Percentiles rank a stretch among this genome's conserved stretches.
Evolutionary conservation across 2,888 invertebrate species (phyloP).

Genomic region (Metallyticus violacea): DNA sequence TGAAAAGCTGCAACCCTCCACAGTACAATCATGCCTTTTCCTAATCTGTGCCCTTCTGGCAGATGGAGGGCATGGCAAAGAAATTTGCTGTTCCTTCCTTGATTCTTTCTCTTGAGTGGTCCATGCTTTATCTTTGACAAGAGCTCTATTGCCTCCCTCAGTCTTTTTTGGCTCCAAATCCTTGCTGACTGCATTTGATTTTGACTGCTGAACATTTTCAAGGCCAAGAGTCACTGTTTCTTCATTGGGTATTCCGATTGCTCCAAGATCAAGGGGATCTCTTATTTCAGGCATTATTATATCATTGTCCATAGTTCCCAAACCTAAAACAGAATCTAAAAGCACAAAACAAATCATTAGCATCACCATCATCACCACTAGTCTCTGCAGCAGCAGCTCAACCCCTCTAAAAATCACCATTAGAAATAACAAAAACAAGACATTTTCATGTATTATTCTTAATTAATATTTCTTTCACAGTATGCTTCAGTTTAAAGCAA

Average conservation of each 20-base stretch:
- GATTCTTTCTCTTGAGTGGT: neutral
- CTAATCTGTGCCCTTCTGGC: neutral
- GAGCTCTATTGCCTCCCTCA: neutral
- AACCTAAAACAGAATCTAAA: neutral
- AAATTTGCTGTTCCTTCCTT: neutral
- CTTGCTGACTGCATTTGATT: neutral
- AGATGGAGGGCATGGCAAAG: neutral
- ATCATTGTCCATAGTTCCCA: neutral
- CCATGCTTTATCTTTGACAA: neutral
- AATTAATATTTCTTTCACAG: no score
- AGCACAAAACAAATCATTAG: neutral
- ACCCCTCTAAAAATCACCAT: no score
- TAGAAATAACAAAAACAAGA: no score
- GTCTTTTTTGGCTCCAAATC: neutral
- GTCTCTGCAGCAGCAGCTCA: no score
- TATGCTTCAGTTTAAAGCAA: neutral
- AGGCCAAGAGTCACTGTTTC: neutral
- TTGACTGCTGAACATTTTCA: neutral
- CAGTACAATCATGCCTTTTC: constrained; percentile 38
- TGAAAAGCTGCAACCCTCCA: constrained; percentile 39
- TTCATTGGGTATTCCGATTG: neutral
- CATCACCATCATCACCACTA: no score
- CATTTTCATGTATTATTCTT: no score
- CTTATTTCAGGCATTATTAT: neutral
- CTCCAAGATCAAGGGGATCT: neutral